A percentile compares a stretch with the other conserved stretches of the same genome.
Evolutionary conservation across 2,113 vertebrate species (phyloP).

Genomic region (Ctenodactylus gundi): DNA sequence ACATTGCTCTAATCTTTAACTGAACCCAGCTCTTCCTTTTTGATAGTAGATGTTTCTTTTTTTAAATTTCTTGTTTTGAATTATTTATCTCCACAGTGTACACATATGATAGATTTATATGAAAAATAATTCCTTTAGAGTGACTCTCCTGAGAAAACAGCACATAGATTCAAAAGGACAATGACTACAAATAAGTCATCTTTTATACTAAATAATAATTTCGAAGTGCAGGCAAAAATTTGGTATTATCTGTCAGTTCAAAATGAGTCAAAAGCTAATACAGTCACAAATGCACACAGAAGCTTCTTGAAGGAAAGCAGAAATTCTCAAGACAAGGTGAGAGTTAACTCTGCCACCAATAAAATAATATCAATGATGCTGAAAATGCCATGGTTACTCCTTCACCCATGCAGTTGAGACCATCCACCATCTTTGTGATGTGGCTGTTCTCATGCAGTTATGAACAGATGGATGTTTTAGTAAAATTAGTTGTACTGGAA

Average conservation of each 20-base stretch:
- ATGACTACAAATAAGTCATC: not conserved
- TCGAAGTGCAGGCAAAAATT: not conserved
- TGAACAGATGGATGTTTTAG: not conserved
- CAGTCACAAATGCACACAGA: not conserved
- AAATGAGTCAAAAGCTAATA: not conserved
- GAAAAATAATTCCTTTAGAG: not conserved
- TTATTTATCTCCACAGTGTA: not conserved
- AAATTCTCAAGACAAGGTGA: not conserved
- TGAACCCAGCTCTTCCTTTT: not conserved
- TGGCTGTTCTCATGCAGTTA: not conserved
- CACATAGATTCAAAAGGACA: not conserved
- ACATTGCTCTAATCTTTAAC: not conserved
- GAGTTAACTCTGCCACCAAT: not conserved
- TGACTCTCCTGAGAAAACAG: not conserved
- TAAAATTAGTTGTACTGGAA: not conserved
- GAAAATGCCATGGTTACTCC: not conserved
- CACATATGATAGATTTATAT: not conserved
- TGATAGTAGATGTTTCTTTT: not conserved
- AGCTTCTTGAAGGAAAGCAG: not conserved
- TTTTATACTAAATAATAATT: not conserved
- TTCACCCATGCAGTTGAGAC: not conserved
- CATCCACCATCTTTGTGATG: not conserved
- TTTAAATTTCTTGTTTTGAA: constrained; percentile 24
- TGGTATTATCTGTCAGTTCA: not conserved
- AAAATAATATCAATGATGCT: not conserved